phyloP scores from a whole-genome alignment of 2,888 invertebrate genomes.

The Athalia circularis region DNA sequence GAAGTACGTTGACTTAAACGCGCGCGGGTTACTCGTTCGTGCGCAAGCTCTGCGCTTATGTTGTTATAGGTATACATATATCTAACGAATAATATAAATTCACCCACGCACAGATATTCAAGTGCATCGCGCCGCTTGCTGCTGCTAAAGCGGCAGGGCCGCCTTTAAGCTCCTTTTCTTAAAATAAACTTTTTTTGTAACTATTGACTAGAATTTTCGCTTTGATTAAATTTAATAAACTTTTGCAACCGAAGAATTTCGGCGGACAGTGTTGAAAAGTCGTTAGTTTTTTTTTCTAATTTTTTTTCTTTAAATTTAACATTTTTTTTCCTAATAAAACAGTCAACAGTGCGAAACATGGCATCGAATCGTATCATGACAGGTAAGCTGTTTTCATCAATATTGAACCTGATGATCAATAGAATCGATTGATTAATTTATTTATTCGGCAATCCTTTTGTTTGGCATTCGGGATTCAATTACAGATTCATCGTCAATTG shows the following conservation, averaged over 20 bases:
- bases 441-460: too few relatives aligned
- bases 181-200: constrained; percentile 28
- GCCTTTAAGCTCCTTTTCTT: background rate
- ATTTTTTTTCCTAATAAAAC: background rate
- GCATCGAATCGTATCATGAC: constrained; percentile 43
- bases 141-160: constrained; percentile 3
- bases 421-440: background rate
- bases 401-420: background rate
- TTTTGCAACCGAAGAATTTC: background rate
- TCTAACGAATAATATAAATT: too few relatives aligned
- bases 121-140: constrained; percentile 28
- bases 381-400: constrained; percentile 27
- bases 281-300: background rate
- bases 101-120: constrained; percentile 41
- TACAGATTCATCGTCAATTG: too few relatives aligned
- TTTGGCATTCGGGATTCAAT: too few relatives aligned
- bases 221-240: background rate
- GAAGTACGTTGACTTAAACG: constrained; percentile 31
- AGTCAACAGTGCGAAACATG: background rate
- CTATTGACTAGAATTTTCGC: background rate
- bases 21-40: background rate
- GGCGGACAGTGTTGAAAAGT: background rate
- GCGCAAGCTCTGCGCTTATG: constrained; percentile 1
- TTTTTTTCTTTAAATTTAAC: background rate
- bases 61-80: too few relatives aligned